Percentiles rank a stretch among this genome's conserved stretches.
phyloP scores from a whole-genome alignment of 2,113 vertebrate species.

The Gallinago paraguaiae region DNA sequence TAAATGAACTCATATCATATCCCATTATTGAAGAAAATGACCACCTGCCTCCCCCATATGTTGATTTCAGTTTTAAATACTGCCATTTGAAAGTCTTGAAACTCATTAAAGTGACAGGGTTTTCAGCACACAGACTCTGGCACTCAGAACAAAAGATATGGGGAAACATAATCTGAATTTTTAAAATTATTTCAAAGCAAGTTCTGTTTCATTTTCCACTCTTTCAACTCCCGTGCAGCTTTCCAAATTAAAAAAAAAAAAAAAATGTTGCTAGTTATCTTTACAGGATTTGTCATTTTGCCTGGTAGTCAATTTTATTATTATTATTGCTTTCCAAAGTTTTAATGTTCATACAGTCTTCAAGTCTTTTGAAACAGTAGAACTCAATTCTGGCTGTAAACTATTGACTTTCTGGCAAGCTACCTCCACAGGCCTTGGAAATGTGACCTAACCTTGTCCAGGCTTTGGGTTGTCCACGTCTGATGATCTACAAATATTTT shows the following conservation, averaged over 20 bases:
- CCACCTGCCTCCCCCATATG: constrained; percentile 77
- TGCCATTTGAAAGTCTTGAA: constrained; percentile 63
- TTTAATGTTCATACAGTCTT: neutral
- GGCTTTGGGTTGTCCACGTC: neutral
- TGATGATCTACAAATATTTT: neutral
- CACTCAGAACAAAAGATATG: neutral
- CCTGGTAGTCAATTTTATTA: neutral
- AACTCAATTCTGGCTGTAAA: neutral
- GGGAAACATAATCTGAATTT: neutral
- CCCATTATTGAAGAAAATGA: constrained; percentile 70
- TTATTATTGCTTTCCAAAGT: neutral
- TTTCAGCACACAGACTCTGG: neutral
- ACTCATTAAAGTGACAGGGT: constrained; percentile 31
- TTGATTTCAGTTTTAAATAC: constrained; percentile 68
- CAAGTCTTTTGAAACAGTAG: neutral
- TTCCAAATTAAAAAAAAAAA: neutral
- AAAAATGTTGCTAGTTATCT: neutral
- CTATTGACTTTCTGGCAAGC: neutral
- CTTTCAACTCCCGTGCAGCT: neutral
- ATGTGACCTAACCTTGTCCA: neutral
- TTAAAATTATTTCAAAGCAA: neutral
- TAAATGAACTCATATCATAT: constrained; percentile 68
- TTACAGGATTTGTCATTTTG: neutral
- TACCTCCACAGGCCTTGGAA: neutral
- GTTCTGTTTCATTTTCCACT: neutral